Evolutionary conservation across 2,113 vertebrate species (phyloP).

Genomic region (Aleadryas rufinucha): DNA sequence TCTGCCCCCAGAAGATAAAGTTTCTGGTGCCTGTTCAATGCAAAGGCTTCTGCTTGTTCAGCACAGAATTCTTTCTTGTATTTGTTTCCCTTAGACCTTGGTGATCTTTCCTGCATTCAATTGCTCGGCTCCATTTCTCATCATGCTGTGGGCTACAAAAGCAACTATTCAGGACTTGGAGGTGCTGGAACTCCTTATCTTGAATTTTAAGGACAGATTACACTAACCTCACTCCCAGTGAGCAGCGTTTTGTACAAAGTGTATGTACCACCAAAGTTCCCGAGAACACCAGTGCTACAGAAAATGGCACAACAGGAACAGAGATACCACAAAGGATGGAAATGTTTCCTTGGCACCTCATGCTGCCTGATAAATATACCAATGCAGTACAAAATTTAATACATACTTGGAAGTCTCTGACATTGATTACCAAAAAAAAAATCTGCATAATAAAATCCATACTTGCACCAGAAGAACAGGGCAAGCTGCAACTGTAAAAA

Average conservation of each 20-base stretch:
- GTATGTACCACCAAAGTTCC: not conserved
- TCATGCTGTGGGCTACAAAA: not conserved
- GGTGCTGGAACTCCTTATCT: not conserved
- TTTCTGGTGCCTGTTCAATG: not conserved
- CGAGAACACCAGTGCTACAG: fast-evolving
- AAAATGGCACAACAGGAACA: not conserved
- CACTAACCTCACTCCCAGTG: not conserved
- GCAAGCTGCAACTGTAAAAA: not conserved
- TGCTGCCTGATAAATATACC: not conserved
- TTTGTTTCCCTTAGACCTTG: constrained; percentile 41
- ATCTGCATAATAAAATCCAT: not conserved
- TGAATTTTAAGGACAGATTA: not conserved
- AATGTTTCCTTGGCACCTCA: not conserved
- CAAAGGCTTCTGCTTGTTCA: not conserved
- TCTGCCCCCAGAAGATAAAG: not conserved
- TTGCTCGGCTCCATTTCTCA: constrained; percentile 2
- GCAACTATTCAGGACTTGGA: not conserved
- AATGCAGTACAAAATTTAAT: not conserved
- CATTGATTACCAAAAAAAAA: not conserved
- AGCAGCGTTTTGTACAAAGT: not conserved
- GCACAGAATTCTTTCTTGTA: not conserved
- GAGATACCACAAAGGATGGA: not conserved
- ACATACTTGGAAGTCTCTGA: not conserved
- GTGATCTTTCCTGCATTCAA: constrained; percentile 23
- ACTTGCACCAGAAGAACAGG: not conserved